phyloP scores from a whole-genome alignment of 2,113 vertebrate species.

The Calidris pugnax region DNA sequence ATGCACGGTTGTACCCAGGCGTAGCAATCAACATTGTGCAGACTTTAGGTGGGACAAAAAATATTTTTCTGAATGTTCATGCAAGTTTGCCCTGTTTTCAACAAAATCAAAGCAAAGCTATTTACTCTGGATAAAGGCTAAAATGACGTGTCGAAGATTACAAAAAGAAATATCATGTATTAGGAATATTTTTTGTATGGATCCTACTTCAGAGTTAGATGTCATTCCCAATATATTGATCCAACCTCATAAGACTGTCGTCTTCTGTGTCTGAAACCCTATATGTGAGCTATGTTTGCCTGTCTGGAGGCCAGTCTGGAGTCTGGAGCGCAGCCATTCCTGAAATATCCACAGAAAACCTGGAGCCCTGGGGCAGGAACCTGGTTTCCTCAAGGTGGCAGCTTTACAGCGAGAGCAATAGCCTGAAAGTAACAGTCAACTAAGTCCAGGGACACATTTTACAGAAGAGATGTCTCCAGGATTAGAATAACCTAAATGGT shows the following conservation, averaged over 20 bases:
- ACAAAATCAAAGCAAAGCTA: neutral
- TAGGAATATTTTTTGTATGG: neutral
- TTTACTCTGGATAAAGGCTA: neutral
- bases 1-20: neutral
- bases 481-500: neutral
- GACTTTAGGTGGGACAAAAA: neutral
- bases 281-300: rapidly evolving
- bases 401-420: neutral
- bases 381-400: neutral
- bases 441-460: neutral
- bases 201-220: neutral
- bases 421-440: neutral
- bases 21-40: neutral
- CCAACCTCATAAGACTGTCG: neutral
- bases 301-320: too few relatives aligned
- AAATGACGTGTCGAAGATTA: neutral
- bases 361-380: neutral
- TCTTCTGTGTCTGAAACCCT: neutral
- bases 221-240: neutral
- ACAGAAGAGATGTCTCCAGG: neutral
- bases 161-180: neutral
- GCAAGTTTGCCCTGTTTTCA: neutral
- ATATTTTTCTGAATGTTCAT: neutral
- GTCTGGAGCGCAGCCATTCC: neutral
- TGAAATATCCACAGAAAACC: neutral